Evolutionary conservation across 1,140 invertebrate genomes (phyloP).

Genomic region (Leptoteleia sp.): DNA sequence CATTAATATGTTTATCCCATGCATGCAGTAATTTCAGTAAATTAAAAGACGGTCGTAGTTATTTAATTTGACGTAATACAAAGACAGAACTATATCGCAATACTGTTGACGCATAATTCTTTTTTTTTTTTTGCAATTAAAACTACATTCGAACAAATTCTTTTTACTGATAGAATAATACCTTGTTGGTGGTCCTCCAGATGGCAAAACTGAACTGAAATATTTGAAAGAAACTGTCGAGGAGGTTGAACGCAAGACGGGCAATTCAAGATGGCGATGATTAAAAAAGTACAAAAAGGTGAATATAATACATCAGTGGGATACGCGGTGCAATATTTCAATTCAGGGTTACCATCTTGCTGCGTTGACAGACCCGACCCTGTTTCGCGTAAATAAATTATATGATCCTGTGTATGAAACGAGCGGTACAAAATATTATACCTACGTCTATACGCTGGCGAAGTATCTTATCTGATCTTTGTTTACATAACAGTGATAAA

Average conservation of each 20-base stretch:
- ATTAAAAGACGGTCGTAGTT: too few relatives aligned
- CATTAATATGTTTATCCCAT: too few relatives aligned
- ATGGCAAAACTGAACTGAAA: constrained; percentile 34
- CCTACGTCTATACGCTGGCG: constrained; percentile 36
- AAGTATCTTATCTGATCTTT: too few relatives aligned
- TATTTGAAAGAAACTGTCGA: background rate
- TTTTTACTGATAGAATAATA: constrained; percentile 19
- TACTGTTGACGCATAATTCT: background rate
- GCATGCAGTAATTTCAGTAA: too few relatives aligned
- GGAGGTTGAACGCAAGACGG: constrained; percentile 23
- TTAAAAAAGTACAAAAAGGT: constrained; percentile 65
- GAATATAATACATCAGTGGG: constrained; percentile 59
- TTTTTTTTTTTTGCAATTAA: background rate
- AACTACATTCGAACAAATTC: constrained; percentile 26
- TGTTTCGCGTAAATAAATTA: constrained; percentile 53
- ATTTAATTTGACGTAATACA: background rate
- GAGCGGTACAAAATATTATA: constrained; percentile 49
- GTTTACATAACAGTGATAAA: too few relatives aligned
- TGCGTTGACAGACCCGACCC: constrained; percentile 26
- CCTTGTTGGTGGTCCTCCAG: constrained; percentile 1
- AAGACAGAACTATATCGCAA: background rate
- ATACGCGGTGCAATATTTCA: constrained; percentile 10
- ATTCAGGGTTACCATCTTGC: constrained; percentile 18
- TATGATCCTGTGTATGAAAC: constrained; percentile 31
- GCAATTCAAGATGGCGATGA: constrained; percentile 40